Base-by-base conservation (phyloP, 2,888 invertebrate species). In the Frankliniella intonsa region DNA sequence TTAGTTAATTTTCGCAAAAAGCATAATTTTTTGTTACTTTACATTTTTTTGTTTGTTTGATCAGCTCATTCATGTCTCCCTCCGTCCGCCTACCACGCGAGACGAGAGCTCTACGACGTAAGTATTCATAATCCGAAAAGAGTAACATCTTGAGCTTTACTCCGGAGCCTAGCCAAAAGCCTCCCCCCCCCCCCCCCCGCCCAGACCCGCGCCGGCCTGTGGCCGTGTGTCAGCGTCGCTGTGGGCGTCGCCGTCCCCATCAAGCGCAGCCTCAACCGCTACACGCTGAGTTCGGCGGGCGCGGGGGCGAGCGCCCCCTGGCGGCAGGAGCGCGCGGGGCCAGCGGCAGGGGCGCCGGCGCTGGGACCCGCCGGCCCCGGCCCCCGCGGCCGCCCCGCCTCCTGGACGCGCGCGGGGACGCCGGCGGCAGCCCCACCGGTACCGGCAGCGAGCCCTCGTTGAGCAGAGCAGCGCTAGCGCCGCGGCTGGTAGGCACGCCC, bases 381-480 rank as follows among this genome's bases (percentile, higher is more conserved):
- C 25, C 11, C 11, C 55, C 25, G 11, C 10, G 69, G 22, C 22
- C 25, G 25, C 69, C 25, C 10, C 22, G 25, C 12, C 14, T 19
- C 5, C 55, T 55, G 55, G 55, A 14, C 55, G 55, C 17, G 19
- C 55, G 19, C 11, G 55, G 55, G 55, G 55, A 25, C 69, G 69
- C 69, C 69, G 69, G 69, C 9, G 69, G 69, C 22, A 76, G 55
- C 14, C 55, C 55, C 17, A 14, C 14, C 17, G n/a, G n/a, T n/a
- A n/a, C n/a, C n/a, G 55, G 55, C 55, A 55, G 69, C 69, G 22
- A 76, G 69, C 69, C 69, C 12, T 76, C 69, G 69, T 22, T 76
- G 11, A 22, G 69, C n/a, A n/a, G n/a, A n/a, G n/a, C n/a, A n/a
- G n/a, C n/a, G n/a, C n/a, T n/a, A n/a, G n/a, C n/a, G n/a, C n/a